These are phyloP conservation scores for Dicerorhinus sumatrensis DNA, from an alignment of 2,113 vertebrate genomes.

Conservation along the genomic window DNA sequence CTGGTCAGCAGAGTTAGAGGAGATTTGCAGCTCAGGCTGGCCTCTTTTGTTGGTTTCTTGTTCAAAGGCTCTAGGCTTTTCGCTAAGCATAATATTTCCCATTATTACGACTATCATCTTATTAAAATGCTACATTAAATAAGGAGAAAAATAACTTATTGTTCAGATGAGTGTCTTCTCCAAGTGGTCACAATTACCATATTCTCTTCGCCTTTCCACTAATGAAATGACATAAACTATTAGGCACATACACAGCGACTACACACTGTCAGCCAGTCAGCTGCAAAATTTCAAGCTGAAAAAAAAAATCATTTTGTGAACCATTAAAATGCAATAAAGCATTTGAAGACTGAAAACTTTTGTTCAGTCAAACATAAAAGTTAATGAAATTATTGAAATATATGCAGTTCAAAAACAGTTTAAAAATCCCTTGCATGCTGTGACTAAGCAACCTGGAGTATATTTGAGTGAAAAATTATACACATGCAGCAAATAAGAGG, in stretches of 20 bases:
- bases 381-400: constrained; percentile 56
- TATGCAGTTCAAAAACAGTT: neutral
- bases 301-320: neutral
- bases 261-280: neutral
- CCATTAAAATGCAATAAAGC: constrained; percentile 45
- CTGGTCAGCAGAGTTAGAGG: too few relatives aligned
- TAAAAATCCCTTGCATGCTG: neutral
- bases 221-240: neutral
- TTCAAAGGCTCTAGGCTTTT: neutral
- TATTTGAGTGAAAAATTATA: neutral
- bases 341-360: constrained; percentile 27
- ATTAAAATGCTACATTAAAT: constrained; percentile 46
- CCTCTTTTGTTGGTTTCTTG: neutral
- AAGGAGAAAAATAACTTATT: constrained; percentile 8
- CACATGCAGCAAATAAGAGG: constrained; percentile 23
- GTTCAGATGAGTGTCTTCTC: neutral
- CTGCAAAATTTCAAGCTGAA: constrained; percentile 36
- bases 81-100: neutral
- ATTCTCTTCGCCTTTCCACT: neutral
- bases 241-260: neutral
- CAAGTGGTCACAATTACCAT: neutral
- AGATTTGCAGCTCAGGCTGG: neutral
- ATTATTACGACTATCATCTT: neutral
- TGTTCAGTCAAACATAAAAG: constrained; percentile 58
- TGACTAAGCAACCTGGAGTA: neutral